These are phyloP conservation scores for Scotopteryx bipunctaria DNA, from an alignment of 2,888 invertebrate species.

Conservation along the genomic window DNA sequence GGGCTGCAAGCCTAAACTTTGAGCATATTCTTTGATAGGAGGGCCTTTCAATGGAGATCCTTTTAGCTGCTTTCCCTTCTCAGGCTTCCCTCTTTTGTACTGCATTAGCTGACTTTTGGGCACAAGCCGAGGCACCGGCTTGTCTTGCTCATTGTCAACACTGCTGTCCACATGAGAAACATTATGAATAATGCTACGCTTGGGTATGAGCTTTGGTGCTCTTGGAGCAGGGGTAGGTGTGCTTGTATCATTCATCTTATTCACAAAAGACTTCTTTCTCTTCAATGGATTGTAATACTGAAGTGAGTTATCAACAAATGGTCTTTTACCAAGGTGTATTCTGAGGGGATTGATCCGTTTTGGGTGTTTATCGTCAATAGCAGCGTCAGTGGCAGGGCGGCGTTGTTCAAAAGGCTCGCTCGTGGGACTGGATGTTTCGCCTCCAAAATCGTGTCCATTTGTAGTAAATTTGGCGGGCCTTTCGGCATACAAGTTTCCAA, in stretches of 20 bases:
- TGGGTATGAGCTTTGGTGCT: constrained; percentile 72
- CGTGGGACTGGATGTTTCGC: constrained; percentile 54
- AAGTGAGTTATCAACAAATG: constrained; percentile 75
- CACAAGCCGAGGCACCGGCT: constrained; percentile 75
- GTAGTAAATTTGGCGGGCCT: constrained; percentile 66
- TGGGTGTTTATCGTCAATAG: constrained; percentile 62
- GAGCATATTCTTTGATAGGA: constrained; percentile 84
- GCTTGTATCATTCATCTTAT: constrained; percentile 62
- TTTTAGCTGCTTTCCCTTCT: constrained; percentile 65
- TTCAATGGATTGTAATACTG: constrained; percentile 64
- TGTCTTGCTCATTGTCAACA: constrained; percentile 67
- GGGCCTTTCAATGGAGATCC: constrained; percentile 33
- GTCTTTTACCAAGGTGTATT: constrained; percentile 76
- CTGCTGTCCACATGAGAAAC: constrained; percentile 54
- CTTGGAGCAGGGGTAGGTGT: constrained; percentile 54
- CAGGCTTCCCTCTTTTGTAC: constrained; percentile 73
- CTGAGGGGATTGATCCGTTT: constrained; percentile 76
- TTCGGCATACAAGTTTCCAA: constrained; percentile 67
- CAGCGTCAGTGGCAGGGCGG: constrained; percentile 52
- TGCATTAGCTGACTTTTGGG: constrained; percentile 76
- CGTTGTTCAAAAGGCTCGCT: constrained; percentile 50
- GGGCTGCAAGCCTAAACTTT: constrained; percentile 88
- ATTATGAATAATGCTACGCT: constrained; percentile 68
- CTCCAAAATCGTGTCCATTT: constrained; percentile 69
- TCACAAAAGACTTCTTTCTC: constrained; percentile 62